A percentile compares a stretch with the other conserved stretches of the same genome.
Conservation (phyloP, 2,113 vertebrate species). For the Alces alces region DNA sequence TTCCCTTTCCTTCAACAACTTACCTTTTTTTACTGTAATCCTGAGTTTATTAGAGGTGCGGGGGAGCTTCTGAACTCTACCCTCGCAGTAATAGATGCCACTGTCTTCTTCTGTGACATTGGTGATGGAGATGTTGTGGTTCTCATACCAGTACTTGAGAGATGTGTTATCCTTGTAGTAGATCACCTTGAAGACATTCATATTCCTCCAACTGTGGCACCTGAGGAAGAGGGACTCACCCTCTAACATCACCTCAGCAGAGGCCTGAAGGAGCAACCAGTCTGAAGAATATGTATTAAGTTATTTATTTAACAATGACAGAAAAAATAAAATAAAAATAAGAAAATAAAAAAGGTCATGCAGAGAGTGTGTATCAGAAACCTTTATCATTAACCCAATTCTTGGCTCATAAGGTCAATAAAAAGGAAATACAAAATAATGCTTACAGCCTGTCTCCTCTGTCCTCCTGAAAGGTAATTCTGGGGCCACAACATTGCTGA, state of each 20-base stretch:
- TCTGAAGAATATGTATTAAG: constrained; percentile 30
- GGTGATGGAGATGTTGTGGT: background rate
- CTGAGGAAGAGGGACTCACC: constrained; percentile 28
- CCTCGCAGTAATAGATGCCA: constrained; percentile 31
- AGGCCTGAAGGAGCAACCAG: constrained; percentile 64
- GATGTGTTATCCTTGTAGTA: constrained; percentile 33
- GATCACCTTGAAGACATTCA: background rate
- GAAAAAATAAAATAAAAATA: background rate
- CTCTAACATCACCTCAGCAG: background rate
- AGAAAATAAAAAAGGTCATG: background rate
- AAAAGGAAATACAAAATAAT: background rate
- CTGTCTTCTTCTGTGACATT: background rate
- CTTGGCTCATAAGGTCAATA: background rate
- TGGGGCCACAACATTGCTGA: background rate
- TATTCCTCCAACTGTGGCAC: constrained; percentile 53
- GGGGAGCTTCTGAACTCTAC: accelerated
- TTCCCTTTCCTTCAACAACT: background rate
- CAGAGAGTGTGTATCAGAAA: background rate
- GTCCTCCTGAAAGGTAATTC: background rate
- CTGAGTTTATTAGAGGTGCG: background rate
- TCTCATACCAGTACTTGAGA: constrained; percentile 44
- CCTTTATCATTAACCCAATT: background rate
- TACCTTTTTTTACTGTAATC: constrained; percentile 39
- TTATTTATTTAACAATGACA: background rate
- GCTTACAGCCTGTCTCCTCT: background rate